Base-by-base conservation (phyloP, 1,140 invertebrate genomes). In the Pogonomyrmex californicus region DNA sequence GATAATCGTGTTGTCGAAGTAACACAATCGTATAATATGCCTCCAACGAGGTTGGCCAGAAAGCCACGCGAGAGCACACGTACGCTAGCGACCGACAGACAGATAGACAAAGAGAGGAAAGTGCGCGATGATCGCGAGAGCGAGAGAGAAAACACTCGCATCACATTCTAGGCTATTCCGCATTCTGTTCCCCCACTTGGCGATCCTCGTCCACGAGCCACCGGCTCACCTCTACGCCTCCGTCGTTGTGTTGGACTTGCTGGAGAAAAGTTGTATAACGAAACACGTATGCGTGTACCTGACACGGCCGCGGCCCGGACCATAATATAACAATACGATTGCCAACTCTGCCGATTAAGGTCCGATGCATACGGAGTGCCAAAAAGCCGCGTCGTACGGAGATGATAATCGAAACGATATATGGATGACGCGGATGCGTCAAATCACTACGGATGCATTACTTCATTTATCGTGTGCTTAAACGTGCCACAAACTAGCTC, bases 111-210 rank as follows among this genome's bases (percentile, higher is more conserved):
- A 60, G 54, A 81, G 30, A 79, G 71, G 75, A 76, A 83, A 81
- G 62, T 47, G 54, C 75, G 87, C 89, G 87, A 70, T 41, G 60
- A 9, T 36, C 47, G 30, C 14, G 38, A 81, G 78, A 87, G 88
- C 89, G 86, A 91, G 73, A 86, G 90, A 89, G 79, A 92, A 90
- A 91, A 91, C 90, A 92, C 92, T 94, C 93, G 93, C 94, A 95
- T 95, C 94, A 95, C 95, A 95, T 95, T 95, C 95, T 95, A 95
- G 95, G 94, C 95, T 95, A 95, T 95, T 95, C 95, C 95, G 95
- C 95, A 95, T 95, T 95, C 95, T 95, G 91, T 95, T 95, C 95
- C 92, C 95, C 95, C 94, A 94, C 95, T 83, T 78, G 71, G 70
- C 79, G 41, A 66, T 54, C 77, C 63, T 68, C 88, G 90, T 88